Percentiles rank a stretch among this genome's conserved stretches.
phyloP scores from a whole-genome alignment of 1,140 invertebrate species.

The Drosophila elegans region DNA sequence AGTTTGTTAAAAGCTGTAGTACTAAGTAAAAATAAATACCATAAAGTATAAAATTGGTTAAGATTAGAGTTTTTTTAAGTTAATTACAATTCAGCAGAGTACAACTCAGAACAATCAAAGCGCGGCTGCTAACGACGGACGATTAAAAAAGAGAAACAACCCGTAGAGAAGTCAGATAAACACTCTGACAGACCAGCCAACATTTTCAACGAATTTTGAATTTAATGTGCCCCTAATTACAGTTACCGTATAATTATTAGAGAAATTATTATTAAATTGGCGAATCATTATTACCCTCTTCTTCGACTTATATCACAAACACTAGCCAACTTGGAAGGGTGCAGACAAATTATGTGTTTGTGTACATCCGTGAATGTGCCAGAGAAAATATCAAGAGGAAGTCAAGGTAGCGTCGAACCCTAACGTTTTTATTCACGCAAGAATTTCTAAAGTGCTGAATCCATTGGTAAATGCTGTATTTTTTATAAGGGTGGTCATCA shows the following conservation, averaged over 20 bases:
- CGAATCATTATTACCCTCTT: conserved; percentile 64
- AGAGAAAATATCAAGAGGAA: not conserved
- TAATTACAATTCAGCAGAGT: not conserved
- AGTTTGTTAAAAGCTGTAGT: too few relatives aligned
- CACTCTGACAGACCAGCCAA: conserved; percentile 7
- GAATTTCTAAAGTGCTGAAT: not conserved
- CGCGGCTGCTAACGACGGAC: not conserved
- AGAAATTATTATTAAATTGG: conserved; percentile 69
- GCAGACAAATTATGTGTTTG: conserved; percentile 1
- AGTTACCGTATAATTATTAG: conserved; percentile 64
- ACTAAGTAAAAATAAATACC: too few relatives aligned
- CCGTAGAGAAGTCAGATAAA: conserved; percentile 2
- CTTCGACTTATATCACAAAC: conserved; percentile 17
- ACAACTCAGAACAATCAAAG: not conserved
- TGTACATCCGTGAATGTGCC: not conserved
- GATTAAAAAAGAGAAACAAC: conserved; percentile 1
- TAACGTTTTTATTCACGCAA: not conserved
- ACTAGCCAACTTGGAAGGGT: not conserved
- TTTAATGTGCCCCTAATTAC: conserved; percentile 58
- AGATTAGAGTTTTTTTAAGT: too few relatives aligned
- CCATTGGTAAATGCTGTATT: too few relatives aligned
- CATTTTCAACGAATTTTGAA: conserved; percentile 57
- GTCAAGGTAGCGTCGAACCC: not conserved
- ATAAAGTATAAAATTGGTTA: too few relatives aligned
- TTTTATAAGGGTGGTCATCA: too few relatives aligned